phyloP scores from a whole-genome alignment of 1,140 invertebrate species.

The Vanessa atalanta region DNA sequence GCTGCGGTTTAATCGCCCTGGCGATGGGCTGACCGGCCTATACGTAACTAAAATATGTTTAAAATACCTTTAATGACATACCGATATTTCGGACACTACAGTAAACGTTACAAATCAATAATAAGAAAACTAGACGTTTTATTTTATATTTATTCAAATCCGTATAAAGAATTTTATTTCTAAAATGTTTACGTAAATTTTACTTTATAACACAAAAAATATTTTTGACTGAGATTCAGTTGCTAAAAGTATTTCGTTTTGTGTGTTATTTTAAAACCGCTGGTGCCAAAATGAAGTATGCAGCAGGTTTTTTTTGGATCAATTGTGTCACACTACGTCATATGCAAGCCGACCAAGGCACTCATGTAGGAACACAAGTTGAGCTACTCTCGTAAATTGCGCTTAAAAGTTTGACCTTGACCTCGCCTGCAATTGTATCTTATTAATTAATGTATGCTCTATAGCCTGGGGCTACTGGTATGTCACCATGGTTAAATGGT shows the following conservation, averaged over 20 bases:
- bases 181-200: too few relatives aligned
- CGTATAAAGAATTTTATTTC: too few relatives aligned
- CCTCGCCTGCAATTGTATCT: constrained; percentile 29
- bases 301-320: constrained; percentile 5
- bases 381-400: constrained; percentile 30
- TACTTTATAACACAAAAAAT: too few relatives aligned
- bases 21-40: too few relatives aligned
- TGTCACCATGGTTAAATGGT: constrained; percentile 32
- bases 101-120: too few relatives aligned
- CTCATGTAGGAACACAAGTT: constrained; percentile 17
- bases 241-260: background rate
- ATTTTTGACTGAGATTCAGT: too few relatives aligned
- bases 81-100: too few relatives aligned
- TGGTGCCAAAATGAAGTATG: background rate
- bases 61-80: too few relatives aligned
- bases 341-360: constrained; percentile 1
- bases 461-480: constrained; percentile 27
- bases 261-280: background rate
- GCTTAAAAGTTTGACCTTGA: constrained; percentile 32
- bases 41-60: too few relatives aligned
- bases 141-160: too few relatives aligned
- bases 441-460: constrained; percentile 36
- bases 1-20: too few relatives aligned
- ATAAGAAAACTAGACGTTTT: too few relatives aligned
- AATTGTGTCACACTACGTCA: constrained; percentile 7